Base-by-base conservation (phyloP, 1,140 invertebrate species). In the Zaprionus ghesquierei region DNA sequence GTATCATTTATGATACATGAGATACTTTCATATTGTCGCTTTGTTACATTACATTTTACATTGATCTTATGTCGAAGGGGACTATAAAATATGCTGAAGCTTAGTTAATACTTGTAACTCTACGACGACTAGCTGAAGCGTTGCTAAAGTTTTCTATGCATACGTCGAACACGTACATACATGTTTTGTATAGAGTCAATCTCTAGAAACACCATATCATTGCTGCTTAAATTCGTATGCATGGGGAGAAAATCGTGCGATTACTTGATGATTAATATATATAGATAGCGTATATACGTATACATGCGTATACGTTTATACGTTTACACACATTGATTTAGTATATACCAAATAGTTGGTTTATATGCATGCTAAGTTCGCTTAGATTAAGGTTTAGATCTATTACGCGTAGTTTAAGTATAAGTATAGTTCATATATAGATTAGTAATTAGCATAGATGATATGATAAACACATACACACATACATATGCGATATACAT, bases 31-130 rank as follows among this genome's bases (percentile, higher is more conserved):
- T 85, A 85, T 85, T 85, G 81, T 86, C 82, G 75, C 64, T 86
- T 81, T 81, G 75, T 86, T 87, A 85, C 81, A 86, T 86, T 85
- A 85, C 81, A 85, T 76, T 87, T 87, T 86, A 86, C 82, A 89
- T 70, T 70, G 33, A 79, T 70, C 76, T 20, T 50, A 38, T 20
- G 35, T 71, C 63, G 73, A 75, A n/a, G n/a, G 82, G 81, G 82
- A 79, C 72, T 64, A 82, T 86, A 73, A 58, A 79, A 82, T 86
- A 87, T 69, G 71, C 79, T 70, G 75, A 86, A 86, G 82, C 82
- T 72, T 73, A 73, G 64, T 68, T 73, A 75, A 70, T 51, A 51
- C 49, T 50, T 46, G 46, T 50, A 72, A 73, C 58, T 59, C 64
- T 79, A 79, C 61, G 77, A 58, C 77, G 81, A 86, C 84, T 89